Evolutionary conservation across 2,113 vertebrate species (phyloP), one percentile per base, ranked within the genome.

Genomic region (Aplodontia rufa): DNA sequence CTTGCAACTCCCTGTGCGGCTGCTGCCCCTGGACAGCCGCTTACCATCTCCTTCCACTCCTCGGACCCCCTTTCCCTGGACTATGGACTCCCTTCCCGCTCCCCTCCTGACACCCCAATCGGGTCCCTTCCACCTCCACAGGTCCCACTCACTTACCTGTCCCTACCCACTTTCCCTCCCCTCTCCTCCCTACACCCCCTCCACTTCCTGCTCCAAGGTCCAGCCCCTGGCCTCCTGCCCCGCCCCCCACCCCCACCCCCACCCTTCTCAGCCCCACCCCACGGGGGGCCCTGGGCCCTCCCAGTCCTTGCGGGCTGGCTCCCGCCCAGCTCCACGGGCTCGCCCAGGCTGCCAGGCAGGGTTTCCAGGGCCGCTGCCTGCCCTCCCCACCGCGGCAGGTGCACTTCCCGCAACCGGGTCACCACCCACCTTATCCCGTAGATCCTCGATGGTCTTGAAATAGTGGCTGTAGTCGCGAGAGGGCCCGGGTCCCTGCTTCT

Each of bases 341-440:
- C 53, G 30, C 90, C 91, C 1, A 13, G 55, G 88, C 85, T 40
- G 51, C 88, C 0, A 74, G 47, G 85, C 88, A 45, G 51, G 71
- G 64, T 55, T 81, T 60, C 37, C 20, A 32, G 8, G 47, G 35
- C 47, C n/a, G 1, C 90, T 51, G 81, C 98, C 76, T 96, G 98
- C 98, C 97, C 35, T 35, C 98, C 97, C 35, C 40, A 32, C 20
- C 45, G 72, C 35, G n/a, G 45, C 97, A 96, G 95, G 93, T 95
- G 97, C 97, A 64, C 85, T 17, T 42, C 12, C 71, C 1, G 14
- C 3, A 1, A 22, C 82, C 72, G 0, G 8, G 60, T 74, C 26
- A 20, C 83, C 55, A 72, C 98, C 91, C 97, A 99, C 99, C 98
- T 99, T 96, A 26, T 98, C 98, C 82, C 98, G 98, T 80, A 99